phyloP scores from a whole-genome alignment of 2,888 invertebrate species.

The Drosophila macrospina region DNA sequence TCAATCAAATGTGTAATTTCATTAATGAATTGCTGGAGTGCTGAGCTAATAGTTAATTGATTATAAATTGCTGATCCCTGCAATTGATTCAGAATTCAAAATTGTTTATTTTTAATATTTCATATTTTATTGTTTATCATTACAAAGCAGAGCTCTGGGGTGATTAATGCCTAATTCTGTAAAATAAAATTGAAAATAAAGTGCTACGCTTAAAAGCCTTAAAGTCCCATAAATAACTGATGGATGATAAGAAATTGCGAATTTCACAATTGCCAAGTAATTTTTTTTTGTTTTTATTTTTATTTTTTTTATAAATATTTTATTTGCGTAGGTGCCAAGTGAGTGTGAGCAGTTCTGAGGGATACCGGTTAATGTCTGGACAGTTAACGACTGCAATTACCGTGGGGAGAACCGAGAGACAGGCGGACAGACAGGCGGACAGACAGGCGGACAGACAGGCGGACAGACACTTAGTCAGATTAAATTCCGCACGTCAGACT shows the following conservation, averaged over 20 bases:
- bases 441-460: slow-evolving; percentile 9
- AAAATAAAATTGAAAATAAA: background rate
- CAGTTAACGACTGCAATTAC: slow-evolving; percentile 57
- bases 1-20: background rate
- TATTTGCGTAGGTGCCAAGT: slow-evolving; percentile 25
- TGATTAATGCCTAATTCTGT: slow-evolving; percentile 10
- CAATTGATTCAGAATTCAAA: background rate
- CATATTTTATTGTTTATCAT: background rate
- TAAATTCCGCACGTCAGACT: slow-evolving; percentile 56
- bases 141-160: background rate
- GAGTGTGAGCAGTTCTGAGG: slow-evolving; percentile 14
- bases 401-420: slow-evolving; percentile 5
- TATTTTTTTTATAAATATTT: background rate
- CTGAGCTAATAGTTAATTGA: slow-evolving; percentile 3
- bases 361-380: slow-evolving; percentile 36
- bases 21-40: slow-evolving; percentile 2
- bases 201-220: slow-evolving; percentile 17
- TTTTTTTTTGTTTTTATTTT: background rate
- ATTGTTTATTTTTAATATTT: background rate
- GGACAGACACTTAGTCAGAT: slow-evolving; percentile 49
- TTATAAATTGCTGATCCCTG: background rate
- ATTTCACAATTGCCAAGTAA: slow-evolving; percentile 1
- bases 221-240: slow-evolving; percentile 16
- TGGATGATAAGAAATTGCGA: slow-evolving; percentile 3
- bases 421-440: background rate